These are phyloP conservation scores for Xestobium rufovillosum DNA, from an alignment of 2,888 invertebrate species.

Conservation along the genomic window DNA sequence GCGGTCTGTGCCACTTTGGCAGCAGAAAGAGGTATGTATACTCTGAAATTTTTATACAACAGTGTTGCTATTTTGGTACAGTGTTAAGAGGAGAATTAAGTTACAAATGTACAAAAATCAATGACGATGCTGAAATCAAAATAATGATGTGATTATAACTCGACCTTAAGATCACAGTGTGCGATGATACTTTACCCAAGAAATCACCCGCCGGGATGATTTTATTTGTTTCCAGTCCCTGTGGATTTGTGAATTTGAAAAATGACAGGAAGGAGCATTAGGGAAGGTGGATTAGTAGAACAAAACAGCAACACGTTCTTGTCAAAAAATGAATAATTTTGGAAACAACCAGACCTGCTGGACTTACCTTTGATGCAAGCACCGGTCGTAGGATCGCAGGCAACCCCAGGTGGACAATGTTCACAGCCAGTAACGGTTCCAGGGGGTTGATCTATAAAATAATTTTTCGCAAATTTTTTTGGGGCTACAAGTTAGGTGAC, in stretches of 20 bases:
- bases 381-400: constrained; percentile 71
- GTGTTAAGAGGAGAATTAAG: constrained; percentile 25
- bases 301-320: constrained; percentile 41
- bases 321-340: constrained; percentile 7
- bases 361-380: constrained; percentile 77
- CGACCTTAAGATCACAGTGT: neutral
- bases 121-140: constrained; percentile 34
- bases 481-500: too few species aligned
- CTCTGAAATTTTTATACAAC: constrained; percentile 2
- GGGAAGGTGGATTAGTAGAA: constrained; percentile 19
- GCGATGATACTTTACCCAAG: constrained; percentile 16
- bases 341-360: constrained; percentile 15
- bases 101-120: constrained; percentile 31
- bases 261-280: constrained; percentile 14
- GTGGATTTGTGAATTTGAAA: constrained; percentile 1
- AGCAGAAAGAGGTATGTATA: constrained; percentile 20
- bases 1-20: constrained; percentile 22
- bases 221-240: neutral
- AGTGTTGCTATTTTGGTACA: constrained; percentile 39
- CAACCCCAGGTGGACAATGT: constrained; percentile 70
- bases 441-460: constrained; percentile 28
- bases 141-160: constrained; percentile 12
- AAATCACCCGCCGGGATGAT: neutral
- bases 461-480: too few species aligned
- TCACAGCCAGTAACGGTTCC: constrained; percentile 51